Evolutionary conservation across 2,797 vertebrate genomes (phyloP).

Genomic region (Lepus townsendii): DNA sequence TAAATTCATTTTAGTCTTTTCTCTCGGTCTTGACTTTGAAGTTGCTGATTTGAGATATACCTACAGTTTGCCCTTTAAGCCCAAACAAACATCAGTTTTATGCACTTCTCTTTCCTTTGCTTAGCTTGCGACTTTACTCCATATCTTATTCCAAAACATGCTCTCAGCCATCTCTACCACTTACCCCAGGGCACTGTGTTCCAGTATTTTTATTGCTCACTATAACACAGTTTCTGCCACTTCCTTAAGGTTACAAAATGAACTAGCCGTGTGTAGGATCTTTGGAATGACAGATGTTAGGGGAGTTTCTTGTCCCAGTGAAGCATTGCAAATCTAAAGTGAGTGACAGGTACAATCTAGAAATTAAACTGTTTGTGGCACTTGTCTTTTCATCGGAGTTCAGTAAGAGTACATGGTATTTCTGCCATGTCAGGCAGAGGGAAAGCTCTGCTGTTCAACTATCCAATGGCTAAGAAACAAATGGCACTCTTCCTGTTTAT

Average conservation of each 20-base stretch:
- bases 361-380: conserved; percentile 55
- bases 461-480: conserved; percentile 43
- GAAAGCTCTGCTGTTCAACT: not conserved
- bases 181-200: not conserved
- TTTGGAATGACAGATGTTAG: conserved; percentile 45
- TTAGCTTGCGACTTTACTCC: conserved; percentile 60
- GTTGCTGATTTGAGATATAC: conserved; percentile 51
- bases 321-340: conserved; percentile 48
- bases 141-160: conserved; percentile 14
- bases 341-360: conserved; percentile 52
- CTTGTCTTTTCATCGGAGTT: not conserved
- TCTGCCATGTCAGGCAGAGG: conserved; percentile 48
- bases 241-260: conserved; percentile 52
- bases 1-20: conserved; percentile 58
- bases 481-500: conserved; percentile 11
- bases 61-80: conserved; percentile 56
- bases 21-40: conserved; percentile 44
- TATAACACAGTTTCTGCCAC: not conserved
- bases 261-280: conserved; percentile 21
- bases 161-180: conserved; percentile 42
- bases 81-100: conserved; percentile 23
- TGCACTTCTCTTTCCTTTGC: conserved; percentile 38
- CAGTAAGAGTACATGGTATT: not conserved
- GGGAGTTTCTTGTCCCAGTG: conserved; percentile 1
- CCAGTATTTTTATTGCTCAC: conserved; percentile 61